These are phyloP conservation scores for Sesia bembeciformis DNA, from an alignment of 2,888 invertebrate species.

Conservation along the genomic window DNA sequence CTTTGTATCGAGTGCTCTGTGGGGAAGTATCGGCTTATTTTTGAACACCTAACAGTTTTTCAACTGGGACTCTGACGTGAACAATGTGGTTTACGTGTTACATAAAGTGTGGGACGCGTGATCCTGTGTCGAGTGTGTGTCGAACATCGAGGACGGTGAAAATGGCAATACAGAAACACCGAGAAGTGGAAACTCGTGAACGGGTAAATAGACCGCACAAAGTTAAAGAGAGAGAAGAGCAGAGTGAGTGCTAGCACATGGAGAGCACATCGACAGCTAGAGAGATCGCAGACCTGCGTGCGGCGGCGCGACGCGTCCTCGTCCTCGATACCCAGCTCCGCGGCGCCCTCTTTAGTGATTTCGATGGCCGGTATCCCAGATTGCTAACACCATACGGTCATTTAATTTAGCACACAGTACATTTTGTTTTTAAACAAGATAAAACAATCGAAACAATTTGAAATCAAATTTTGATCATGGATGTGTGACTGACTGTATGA, in stretches of 20 bases:
- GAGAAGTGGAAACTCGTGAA: conserved; percentile 67
- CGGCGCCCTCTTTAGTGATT: conserved; percentile 84
- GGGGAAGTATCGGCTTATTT: conserved; percentile 23
- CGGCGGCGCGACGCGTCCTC: conserved; percentile 62
- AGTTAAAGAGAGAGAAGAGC: conserved; percentile 57
- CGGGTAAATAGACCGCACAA: conserved; percentile 46
- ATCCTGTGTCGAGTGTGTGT: conserved; percentile 48
- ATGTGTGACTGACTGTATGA: conserved; percentile 42
- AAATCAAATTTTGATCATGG: conserved; percentile 25
- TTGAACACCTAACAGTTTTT: neutral
- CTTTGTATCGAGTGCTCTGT: conserved; percentile 56
- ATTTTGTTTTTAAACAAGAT: conserved; percentile 27
- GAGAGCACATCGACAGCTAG: conserved; percentile 68
- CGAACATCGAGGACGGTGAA: conserved; percentile 59
- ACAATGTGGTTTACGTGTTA: conserved; percentile 3
- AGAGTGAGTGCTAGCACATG: conserved; percentile 71
- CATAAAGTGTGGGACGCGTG: conserved; percentile 24
- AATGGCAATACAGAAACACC: conserved; percentile 67
- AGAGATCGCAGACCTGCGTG: conserved; percentile 71
- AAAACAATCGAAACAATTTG: conserved; percentile 22
- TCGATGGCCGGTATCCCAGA: conserved; percentile 78
- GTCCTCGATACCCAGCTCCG: conserved; percentile 83
- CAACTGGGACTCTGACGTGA: neutral
- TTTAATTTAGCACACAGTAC: conserved; percentile 47
- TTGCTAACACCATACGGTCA: conserved; percentile 69